These are phyloP conservation scores for Drosophila bunnanda DNA, from an alignment of 2,888 invertebrate species.

Conservation along the genomic window DNA sequence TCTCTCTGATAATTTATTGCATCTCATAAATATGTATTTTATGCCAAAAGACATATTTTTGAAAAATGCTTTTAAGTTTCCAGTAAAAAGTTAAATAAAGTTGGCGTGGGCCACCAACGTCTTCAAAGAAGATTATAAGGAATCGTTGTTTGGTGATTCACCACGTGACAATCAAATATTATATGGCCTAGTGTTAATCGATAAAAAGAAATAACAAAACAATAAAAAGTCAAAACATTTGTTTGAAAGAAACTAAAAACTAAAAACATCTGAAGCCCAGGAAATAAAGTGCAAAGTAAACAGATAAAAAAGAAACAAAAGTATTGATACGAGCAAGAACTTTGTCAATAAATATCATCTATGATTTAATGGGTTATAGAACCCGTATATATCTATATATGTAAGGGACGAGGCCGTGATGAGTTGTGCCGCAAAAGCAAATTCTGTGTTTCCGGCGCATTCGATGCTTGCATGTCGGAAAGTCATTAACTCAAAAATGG, in stretches of 20 bases:
- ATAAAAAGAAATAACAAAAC: conserved; percentile 15
- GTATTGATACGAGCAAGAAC: conserved; percentile 64
- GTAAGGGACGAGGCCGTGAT: neutral
- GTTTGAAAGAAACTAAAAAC: conserved; percentile 4
- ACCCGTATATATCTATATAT: conserved; percentile 39
- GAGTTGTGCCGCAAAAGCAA: conserved; percentile 12
- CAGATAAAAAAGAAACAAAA: conserved; percentile 35
- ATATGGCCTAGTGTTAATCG: conserved; percentile 15
- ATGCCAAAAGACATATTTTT: neutral
- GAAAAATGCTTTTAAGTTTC: neutral
- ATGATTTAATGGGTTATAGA: conserved; percentile 55
- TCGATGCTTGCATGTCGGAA: conserved; percentile 77
- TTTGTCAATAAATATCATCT: conserved; percentile 76
- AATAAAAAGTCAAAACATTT: conserved; percentile 39
- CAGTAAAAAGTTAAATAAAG: neutral
- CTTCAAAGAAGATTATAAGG: neutral
- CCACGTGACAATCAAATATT: neutral
- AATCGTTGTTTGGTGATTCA: neutral
- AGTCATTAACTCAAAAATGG: conserved; percentile 79
- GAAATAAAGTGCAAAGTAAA: conserved; percentile 33
- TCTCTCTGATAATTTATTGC: neutral
- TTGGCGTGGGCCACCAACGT: neutral
- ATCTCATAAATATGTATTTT: neutral
- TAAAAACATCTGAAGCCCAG: conserved; percentile 18
- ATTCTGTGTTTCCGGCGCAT: conserved; percentile 25